Evolutionary conservation across 2,113 vertebrate genomes (phyloP).

Genomic region (Astur gentilis): DNA sequence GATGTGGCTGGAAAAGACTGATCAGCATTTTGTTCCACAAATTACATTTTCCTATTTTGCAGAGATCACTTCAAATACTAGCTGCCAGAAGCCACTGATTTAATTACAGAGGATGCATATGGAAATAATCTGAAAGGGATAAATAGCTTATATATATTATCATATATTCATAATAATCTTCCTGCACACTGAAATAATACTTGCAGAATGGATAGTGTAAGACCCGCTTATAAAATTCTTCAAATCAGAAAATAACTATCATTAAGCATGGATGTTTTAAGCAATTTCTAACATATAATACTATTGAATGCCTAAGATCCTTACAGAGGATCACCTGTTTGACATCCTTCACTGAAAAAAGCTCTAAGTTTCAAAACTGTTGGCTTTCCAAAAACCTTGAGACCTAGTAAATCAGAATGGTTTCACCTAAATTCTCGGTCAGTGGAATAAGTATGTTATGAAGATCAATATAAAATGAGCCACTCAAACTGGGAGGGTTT

Average conservation of each 20-base stretch:
- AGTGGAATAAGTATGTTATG: neutral
- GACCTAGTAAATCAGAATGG: neutral
- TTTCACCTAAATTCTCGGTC: neutral
- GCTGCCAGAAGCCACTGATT: constrained; percentile 10
- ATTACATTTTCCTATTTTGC: constrained; percentile 13
- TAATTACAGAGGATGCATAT: constrained; percentile 37
- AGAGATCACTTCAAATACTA: constrained; percentile 37
- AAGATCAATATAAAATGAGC: neutral
- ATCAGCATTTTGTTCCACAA: constrained; percentile 8
- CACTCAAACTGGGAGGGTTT: neutral
- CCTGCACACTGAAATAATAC: neutral
- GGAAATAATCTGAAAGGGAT: constrained; percentile 55
- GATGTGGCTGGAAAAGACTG: neutral
- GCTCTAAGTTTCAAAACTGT: neutral
- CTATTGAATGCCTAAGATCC: neutral
- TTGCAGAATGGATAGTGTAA: neutral
- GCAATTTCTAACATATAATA: neutral
- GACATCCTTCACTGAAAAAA: neutral
- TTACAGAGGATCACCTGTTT: neutral
- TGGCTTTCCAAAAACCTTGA: neutral
- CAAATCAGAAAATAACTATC: neutral
- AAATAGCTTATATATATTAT: constrained; percentile 26
- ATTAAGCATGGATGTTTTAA: constrained; percentile 9
- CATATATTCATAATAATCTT: neutral
- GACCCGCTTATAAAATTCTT: neutral